Evolutionary conservation across 2,797 vertebrate species (phyloP), one percentile per base, ranked within the genome.

Genomic region (Aphelocoma californica): DNA sequence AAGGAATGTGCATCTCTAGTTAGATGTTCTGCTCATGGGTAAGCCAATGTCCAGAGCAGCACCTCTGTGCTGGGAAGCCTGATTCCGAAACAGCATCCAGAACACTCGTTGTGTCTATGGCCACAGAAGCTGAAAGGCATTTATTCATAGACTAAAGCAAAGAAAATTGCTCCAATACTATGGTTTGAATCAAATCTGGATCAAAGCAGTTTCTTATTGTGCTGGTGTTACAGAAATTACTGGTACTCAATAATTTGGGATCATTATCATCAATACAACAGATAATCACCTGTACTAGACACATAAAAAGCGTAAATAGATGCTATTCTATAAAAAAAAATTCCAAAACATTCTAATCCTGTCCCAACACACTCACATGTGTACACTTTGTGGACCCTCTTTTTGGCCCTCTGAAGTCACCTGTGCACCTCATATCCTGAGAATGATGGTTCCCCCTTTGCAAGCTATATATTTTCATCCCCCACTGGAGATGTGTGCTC

Each of bases 311-410:
- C 14, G 17, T 73, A 83, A 81, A 32, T 50, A 28, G 29, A n/a
- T 4, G 9, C 1, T 18, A 20, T 26, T 48, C 18, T 38, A 45
- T 42, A 10, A 36, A 53, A 53, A 53, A 70, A 82, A 53, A 18
- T 1, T 14, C 6, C 2, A 5, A 36, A 44, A 75, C 7, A 2
- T 50, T 84, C 21, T 42, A 71, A 51, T 47, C 12, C n/a, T 66
- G 28, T 7, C 5, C 29, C 23, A 71, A 12, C 3, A 50, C 23
- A 67, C 24, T n/a, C 29, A 21, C 38, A 48, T 5, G 1, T 45
- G 23, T 29, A 28, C 24, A 15, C 1, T 1, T 53, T 14, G 4
- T 2, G 2, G 18, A 12, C 19, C 14, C 4, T 73, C 31, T 53
- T 40, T 62, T 28, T 47, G 18, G 8, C 11, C 3, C 1, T 72